A percentile compares a stretch with the other conserved stretches of the same genome.
phyloP scores from a whole-genome alignment of 2,797 vertebrate genomes.

The Spatula versicolor region DNA sequence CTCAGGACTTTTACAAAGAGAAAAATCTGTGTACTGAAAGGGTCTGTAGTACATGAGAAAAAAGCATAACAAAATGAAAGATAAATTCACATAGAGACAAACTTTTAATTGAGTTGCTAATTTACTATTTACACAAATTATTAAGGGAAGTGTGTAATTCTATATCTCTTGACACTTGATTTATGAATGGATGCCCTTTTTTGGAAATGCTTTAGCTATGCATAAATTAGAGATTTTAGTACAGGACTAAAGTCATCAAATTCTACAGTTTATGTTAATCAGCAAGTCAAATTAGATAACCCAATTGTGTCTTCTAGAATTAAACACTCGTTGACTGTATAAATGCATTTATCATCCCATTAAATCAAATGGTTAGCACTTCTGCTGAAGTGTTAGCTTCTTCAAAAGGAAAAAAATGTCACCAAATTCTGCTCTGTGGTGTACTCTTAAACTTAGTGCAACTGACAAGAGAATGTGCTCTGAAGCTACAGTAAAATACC shows the following conservation, averaged over 20 bases:
- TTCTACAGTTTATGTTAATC: not conserved
- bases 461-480: not conserved
- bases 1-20: not conserved
- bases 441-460: not conserved
- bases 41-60: not conserved
- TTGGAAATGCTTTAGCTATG: not conserved
- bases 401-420: not conserved
- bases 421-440: not conserved
- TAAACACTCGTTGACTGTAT: not conserved
- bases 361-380: not conserved
- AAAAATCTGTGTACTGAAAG: not conserved
- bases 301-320: slow-evolving; percentile 27
- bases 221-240: not conserved
- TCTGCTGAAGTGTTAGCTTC: not conserved
- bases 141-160: not conserved
- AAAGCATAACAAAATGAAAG: not conserved
- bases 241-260: not conserved
- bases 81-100: not conserved
- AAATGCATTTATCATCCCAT: not conserved
- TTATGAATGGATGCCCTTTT: not conserved
- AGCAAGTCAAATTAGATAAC: slow-evolving; percentile 44
- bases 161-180: not conserved
- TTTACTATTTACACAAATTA: not conserved
- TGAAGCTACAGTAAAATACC: not conserved
- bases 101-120: not conserved